Conservation (phyloP, 2,888 invertebrate genomes). For the Agriopis aurantiaria region DNA sequence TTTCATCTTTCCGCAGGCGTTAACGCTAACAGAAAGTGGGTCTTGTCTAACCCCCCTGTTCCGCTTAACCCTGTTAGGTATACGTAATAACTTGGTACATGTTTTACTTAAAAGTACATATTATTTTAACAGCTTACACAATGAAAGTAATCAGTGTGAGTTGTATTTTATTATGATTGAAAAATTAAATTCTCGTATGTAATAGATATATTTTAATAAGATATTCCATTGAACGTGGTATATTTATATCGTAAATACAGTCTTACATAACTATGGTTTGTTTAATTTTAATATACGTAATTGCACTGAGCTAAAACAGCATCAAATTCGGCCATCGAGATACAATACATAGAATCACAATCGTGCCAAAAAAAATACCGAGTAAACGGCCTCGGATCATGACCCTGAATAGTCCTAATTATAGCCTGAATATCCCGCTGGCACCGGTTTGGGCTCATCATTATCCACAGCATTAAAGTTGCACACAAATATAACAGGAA, state of each 20-base stretch:
- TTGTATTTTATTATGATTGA: background rate
- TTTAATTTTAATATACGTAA: conserved; percentile 1
- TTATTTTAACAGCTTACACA: background rate
- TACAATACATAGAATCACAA: too few relatives aligned
- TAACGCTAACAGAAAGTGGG: too few relatives aligned
- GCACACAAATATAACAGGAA: too few relatives aligned
- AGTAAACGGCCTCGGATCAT: conserved; percentile 70
- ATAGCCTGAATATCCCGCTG: conserved; percentile 66
- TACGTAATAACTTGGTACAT: conserved; percentile 2
- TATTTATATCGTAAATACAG: conserved; percentile 30
- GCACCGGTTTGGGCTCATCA: conserved; percentile 77
- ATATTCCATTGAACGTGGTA: conserved; percentile 22
- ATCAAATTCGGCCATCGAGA: too few relatives aligned
- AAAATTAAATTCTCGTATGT: conserved; percentile 17
- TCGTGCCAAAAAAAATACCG: too few relatives aligned
- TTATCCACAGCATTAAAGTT: conserved; percentile 69
- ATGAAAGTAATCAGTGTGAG: background rate
- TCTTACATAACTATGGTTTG: conserved; percentile 22
- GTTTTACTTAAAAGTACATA: background rate
- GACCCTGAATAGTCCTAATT: conserved; percentile 66
- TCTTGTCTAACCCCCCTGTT: too few relatives aligned
- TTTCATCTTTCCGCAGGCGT: too few relatives aligned
- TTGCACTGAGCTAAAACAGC: too few relatives aligned
- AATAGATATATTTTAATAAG: conserved; percentile 25
- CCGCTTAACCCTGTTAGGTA: background rate